Evolutionary conservation across 2,888 invertebrate species (phyloP).

Genomic region (Platypus cylindrus): DNA sequence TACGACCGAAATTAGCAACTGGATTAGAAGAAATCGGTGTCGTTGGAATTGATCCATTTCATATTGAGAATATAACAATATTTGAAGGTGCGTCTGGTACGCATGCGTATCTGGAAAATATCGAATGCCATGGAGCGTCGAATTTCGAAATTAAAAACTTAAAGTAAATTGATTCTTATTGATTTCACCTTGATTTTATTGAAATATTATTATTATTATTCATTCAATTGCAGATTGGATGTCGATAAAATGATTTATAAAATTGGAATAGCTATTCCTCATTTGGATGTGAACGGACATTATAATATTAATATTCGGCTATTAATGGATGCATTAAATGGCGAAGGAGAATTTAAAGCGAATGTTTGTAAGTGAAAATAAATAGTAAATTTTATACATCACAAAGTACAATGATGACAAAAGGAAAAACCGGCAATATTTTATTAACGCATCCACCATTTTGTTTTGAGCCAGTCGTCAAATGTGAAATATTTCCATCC

Average conservation of each 20-base stretch:
- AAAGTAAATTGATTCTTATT: constrained; percentile 22
- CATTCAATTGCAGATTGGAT: constrained; percentile 38
- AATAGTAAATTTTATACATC: too few species aligned
- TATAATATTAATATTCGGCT: constrained; percentile 55
- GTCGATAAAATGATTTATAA: constrained; percentile 47
- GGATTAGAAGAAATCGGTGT: constrained; percentile 41
- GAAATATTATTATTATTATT: constrained; percentile 1
- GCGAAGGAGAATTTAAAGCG: constrained; percentile 28
- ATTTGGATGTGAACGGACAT: constrained; percentile 47
- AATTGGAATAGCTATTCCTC: constrained; percentile 46
- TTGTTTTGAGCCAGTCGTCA: too few species aligned
- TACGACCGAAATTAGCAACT: constrained; percentile 26
- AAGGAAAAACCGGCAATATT: too few species aligned
- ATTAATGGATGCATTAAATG: constrained; percentile 48
- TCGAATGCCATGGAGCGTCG: constrained; percentile 28
- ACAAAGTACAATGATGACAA: too few species aligned
- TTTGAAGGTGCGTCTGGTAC: constrained; percentile 9
- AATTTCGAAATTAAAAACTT: constrained; percentile 41
- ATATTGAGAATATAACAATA: constrained; percentile 29
- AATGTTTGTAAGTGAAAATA: constrained; percentile 52
- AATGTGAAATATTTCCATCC: too few species aligned
- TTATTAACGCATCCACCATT: too few species aligned
- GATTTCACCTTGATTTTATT: constrained; percentile 2
- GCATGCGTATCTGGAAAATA: constrained; percentile 8
- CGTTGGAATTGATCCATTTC: constrained; percentile 40